Evolutionary conservation across 2,888 invertebrate genomes (phyloP).

Genomic region (Polydrusus pterygomalis): DNA sequence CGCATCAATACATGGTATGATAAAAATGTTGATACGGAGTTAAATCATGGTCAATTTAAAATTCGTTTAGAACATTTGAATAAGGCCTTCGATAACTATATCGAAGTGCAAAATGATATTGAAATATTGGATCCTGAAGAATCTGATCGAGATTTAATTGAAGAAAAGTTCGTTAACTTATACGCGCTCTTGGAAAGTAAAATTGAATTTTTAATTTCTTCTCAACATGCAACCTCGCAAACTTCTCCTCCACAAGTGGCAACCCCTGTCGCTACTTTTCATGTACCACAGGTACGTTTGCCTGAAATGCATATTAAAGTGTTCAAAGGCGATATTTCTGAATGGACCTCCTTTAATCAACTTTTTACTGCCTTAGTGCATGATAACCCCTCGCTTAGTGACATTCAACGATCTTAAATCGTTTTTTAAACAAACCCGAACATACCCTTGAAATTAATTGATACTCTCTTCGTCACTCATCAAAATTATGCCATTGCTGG

Average conservation of each 20-base stretch:
- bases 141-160: not conserved
- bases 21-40: not conserved
- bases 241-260: not conserved
- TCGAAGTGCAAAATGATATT: no score
- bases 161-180: not conserved
- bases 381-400: not conserved
- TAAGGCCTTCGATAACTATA: not conserved
- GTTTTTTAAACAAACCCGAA: no score
- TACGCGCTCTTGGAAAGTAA: not conserved
- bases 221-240: not conserved
- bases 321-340: not conserved
- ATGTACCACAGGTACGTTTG: not conserved
- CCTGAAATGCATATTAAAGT: not conserved
- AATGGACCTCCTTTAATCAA: not conserved
- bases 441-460: not conserved
- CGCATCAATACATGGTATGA: not conserved
- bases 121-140: not conserved
- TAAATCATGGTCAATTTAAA: no score
- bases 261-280: not conserved
- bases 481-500: not conserved
- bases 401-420: not conserved
- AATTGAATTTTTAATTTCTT: not conserved
- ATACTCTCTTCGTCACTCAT: not conserved
- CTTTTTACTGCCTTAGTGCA: not conserved
- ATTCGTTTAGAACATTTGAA: not conserved